A percentile compares a stretch with the other conserved stretches of the same genome.
These are phyloP conservation scores for Mormyrus iriodes DNA, from an alignment of 2,113 vertebrate genomes.

Conservation along the genomic window DNA sequence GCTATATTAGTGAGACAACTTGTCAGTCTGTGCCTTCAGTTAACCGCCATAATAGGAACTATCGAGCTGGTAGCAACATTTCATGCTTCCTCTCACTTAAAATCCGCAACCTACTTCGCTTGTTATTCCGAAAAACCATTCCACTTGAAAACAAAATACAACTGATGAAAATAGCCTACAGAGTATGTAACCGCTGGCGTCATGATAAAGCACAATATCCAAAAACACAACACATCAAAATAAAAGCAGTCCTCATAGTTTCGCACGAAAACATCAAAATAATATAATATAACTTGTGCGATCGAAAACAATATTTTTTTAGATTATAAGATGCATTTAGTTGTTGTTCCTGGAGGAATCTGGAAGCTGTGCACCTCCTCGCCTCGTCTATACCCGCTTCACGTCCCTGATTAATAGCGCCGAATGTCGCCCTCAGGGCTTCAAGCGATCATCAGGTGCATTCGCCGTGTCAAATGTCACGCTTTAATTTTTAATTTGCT, in stretches of 20 bases:
- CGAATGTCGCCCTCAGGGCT: conserved; percentile 59
- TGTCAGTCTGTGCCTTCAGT: conserved; percentile 59
- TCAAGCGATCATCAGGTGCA: conserved; percentile 62
- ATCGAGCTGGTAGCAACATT: conserved; percentile 38
- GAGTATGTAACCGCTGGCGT: conserved; percentile 24
- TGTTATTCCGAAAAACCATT: conserved; percentile 53
- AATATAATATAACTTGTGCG: background rate
- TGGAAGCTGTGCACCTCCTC: background rate
- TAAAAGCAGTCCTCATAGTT: background rate
- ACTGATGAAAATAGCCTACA: conserved; percentile 50
- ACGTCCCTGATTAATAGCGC: conserved; percentile 57
- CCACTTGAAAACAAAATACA: conserved; percentile 48
- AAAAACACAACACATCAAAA: background rate
- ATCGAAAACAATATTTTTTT: background rate
- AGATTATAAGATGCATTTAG: background rate
- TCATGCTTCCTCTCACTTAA: conserved; percentile 39
- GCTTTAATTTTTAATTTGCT: conserved; percentile 79
- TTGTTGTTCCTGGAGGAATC: background rate
- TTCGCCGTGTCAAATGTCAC: conserved; percentile 69
- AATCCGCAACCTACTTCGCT: conserved; percentile 46
- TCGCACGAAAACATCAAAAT: background rate
- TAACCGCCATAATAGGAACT: conserved; percentile 62
- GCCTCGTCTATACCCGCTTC: background rate
- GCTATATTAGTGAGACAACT: conserved; percentile 53
- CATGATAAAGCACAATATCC: background rate